These are phyloP conservation scores for Sinosuthora webbiana DNA, from an alignment of 2,113 vertebrate genomes.

Conservation along the genomic window DNA sequence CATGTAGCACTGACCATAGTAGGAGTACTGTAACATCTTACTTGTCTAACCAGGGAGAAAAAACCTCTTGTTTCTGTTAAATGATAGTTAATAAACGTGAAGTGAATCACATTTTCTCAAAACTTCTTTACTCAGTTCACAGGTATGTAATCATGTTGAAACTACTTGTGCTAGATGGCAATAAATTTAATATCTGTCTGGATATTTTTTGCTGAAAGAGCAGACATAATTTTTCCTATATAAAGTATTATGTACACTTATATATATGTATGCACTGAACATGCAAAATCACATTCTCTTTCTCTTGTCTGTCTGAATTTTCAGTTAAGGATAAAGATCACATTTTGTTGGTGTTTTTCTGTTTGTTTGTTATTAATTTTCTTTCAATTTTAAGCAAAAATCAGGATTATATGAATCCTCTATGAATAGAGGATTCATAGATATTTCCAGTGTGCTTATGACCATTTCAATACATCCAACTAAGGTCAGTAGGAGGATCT, in stretches of 20 bases:
- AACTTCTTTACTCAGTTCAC: neutral
- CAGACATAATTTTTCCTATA: neutral
- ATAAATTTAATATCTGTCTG: neutral
- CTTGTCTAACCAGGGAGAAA: neutral
- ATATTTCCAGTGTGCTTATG: neutral
- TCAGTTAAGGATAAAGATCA: neutral
- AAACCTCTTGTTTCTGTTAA: neutral
- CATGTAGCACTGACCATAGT: neutral
- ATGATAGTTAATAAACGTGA: neutral
- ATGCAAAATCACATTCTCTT: neutral
- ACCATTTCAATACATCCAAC: neutral
- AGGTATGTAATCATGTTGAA: neutral
- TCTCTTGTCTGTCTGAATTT: neutral
- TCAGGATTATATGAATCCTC: neutral
- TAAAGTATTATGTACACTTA: neutral
- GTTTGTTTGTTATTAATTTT: neutral
- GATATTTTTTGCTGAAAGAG: neutral
- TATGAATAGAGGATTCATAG: neutral
- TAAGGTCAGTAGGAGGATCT: neutral
- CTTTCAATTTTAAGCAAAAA: neutral
- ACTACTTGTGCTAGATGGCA: neutral
- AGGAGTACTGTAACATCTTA: neutral
- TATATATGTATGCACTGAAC: neutral
- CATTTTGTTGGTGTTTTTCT: neutral
- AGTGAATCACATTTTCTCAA: neutral